phyloP scores from a whole-genome alignment of 2,797 vertebrate genomes.

The Myripristis murdjan region DNA sequence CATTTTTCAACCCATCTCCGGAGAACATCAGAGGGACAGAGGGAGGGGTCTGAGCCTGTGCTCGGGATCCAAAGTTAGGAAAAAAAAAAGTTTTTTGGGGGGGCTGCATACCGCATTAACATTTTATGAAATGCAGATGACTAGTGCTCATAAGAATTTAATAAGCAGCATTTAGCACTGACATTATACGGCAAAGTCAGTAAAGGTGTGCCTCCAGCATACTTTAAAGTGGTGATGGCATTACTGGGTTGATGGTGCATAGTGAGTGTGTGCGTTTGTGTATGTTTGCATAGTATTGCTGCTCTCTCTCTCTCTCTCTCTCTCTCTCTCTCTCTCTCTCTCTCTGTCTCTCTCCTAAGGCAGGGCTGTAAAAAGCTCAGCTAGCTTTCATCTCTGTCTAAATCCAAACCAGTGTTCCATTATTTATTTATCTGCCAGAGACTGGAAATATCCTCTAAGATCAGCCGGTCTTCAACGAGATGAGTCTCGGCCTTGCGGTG shows the following conservation, averaged over 20 bases:
- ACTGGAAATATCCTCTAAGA: conserved; percentile 72
- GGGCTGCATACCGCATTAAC: conserved; percentile 28
- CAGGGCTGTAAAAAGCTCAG: conserved; percentile 66
- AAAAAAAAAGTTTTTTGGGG: conserved; percentile 31
- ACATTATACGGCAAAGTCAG: conserved; percentile 35
- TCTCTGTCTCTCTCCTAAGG: conserved; percentile 35
- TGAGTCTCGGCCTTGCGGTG: conserved; percentile 56
- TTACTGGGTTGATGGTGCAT: conserved; percentile 23
- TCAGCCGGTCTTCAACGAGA: conserved; percentile 62
- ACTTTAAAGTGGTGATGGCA: conserved; percentile 21
- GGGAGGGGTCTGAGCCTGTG: conserved; percentile 2
- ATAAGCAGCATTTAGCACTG: conserved; percentile 27
- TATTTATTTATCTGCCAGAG: conserved; percentile 76
- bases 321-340: conserved; percentile 11
- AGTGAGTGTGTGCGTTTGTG: conserved; percentile 2
- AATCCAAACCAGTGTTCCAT: conserved; percentile 73
- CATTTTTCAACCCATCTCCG: conserved; percentile 33
- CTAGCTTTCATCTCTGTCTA: conserved; percentile 69
- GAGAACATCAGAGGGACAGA: conserved; percentile 36
- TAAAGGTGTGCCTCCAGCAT: conserved; percentile 13
- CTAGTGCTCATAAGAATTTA: conserved; percentile 31
- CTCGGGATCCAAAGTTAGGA: conserved; percentile 24
- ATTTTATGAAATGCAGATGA: conserved; percentile 60
- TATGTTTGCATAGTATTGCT: conserved; percentile 36
- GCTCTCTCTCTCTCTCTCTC: conserved; percentile 36